Evolutionary conservation across 1,140 invertebrate species (phyloP).

Genomic region (Scaptomyza hsui): DNA sequence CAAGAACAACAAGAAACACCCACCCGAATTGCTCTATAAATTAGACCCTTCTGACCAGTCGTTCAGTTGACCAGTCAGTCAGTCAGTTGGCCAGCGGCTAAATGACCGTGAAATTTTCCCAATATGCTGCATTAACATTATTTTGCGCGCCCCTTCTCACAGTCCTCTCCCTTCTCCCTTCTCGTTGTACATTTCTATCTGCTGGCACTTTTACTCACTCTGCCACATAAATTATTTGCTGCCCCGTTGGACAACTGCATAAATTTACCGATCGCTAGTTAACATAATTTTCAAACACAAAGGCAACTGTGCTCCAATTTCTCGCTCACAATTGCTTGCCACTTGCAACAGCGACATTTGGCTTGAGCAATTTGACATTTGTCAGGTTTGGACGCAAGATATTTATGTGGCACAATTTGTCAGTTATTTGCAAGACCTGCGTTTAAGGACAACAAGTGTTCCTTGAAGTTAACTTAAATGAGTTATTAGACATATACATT

Average conservation of each 20-base stretch:
- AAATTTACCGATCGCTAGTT: slow-evolving; percentile 64
- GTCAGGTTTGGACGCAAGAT: slow-evolving; percentile 18
- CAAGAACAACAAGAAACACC: slow-evolving; percentile 37
- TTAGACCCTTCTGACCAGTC: slow-evolving; percentile 61
- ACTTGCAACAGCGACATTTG: slow-evolving; percentile 29
- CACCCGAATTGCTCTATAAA: slow-evolving; percentile 74
- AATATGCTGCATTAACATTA: slow-evolving; percentile 65
- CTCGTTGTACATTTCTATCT: not conserved
- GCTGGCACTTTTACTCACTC: slow-evolving; percentile 1
- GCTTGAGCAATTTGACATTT: slow-evolving; percentile 59
- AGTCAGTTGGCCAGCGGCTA: slow-evolving; percentile 53
- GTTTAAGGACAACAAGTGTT: not conserved
- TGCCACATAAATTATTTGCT: slow-evolving; percentile 62
- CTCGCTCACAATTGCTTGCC: too few species aligned
- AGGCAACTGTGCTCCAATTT: slow-evolving; percentile 64
- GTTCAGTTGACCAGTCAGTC: slow-evolving; percentile 3
- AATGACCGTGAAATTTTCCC: slow-evolving; percentile 80
- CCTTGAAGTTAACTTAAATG: not conserved
- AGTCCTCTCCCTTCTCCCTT: slow-evolving; percentile 6
- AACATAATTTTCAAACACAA: slow-evolving; percentile 59
- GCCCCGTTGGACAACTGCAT: slow-evolving; percentile 38
- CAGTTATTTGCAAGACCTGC: slow-evolving; percentile 60
- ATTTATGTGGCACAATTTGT: slow-evolving; percentile 73
- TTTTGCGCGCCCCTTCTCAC: slow-evolving; percentile 41
- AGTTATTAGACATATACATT: slow-evolving; percentile 14